A percentile compares a stretch with the other conserved stretches of the same genome.
These are phyloP conservation scores for Meliscaeva auricollis DNA, from an alignment of 2,888 invertebrate species.

Conservation along the genomic window DNA sequence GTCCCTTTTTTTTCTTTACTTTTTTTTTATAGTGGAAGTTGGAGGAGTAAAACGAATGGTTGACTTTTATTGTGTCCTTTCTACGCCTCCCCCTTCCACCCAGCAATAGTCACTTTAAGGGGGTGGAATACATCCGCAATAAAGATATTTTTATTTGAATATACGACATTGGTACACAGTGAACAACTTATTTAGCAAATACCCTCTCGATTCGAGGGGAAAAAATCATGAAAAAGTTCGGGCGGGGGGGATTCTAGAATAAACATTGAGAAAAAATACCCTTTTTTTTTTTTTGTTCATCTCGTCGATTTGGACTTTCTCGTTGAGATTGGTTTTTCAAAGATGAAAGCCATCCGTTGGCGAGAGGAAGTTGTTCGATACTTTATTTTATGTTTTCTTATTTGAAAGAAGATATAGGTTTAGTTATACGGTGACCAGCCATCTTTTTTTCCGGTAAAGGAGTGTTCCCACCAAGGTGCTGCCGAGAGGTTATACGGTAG, in stretches of 20 bases:
- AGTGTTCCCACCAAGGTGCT: too few species aligned
- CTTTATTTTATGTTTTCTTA: conserved; percentile 22
- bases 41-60: conserved; percentile 51
- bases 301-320: conserved; percentile 14
- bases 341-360: conserved; percentile 65
- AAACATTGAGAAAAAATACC: conserved; percentile 61
- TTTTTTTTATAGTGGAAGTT: neutral
- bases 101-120: conserved; percentile 49
- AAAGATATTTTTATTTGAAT: conserved; percentile 76
- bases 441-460: neutral
- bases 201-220: conserved; percentile 35
- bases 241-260: conserved; percentile 29
- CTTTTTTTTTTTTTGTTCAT: conserved; percentile 5
- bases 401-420: neutral
- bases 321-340: conserved; percentile 63
- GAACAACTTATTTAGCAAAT: conserved; percentile 76
- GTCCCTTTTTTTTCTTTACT: neutral
- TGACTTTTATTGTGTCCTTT: conserved; percentile 75
- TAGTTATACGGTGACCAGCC: neutral
- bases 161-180: conserved; percentile 72
- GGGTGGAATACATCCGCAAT: conserved; percentile 71
- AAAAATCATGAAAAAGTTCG: neutral
- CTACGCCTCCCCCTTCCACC: conserved; percentile 41
- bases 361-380: conserved; percentile 61
- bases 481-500: too few species aligned